Percentiles rank a stretch among this genome's conserved stretches.
Conservation (phyloP, 2,888 invertebrate species). For the Salpingus planirostris region DNA sequence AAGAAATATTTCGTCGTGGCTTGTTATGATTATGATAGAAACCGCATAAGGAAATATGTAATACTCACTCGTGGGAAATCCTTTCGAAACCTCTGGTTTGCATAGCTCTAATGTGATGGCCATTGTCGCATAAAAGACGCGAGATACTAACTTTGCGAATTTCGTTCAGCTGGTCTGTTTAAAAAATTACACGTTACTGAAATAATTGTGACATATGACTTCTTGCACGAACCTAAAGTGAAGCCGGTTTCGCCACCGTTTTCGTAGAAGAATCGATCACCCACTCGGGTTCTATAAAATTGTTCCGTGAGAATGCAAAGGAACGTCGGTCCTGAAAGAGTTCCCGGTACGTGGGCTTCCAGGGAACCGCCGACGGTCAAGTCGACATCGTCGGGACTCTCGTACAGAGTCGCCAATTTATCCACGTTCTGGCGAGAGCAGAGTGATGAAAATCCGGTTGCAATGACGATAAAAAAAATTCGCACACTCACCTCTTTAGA, state of each 20-base stretch:
- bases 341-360: conserved; percentile 67
- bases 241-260: conserved; percentile 55
- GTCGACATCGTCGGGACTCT: conserved; percentile 73
- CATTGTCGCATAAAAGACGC: conserved; percentile 73
- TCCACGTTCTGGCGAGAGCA: conserved; percentile 53
- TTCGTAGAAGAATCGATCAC: conserved; percentile 82
- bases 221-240: conserved; percentile 45
- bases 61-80: conserved; percentile 51
- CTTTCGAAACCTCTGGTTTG: conserved; percentile 60
- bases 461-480: neutral
- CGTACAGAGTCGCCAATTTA: conserved; percentile 56
- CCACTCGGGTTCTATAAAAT: conserved; percentile 75
- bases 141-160: conserved; percentile 71
- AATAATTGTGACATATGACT: neutral
- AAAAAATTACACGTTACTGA: conserved; percentile 3
- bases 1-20: no score
- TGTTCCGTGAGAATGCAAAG: conserved; percentile 81
- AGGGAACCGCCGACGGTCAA: conserved; percentile 76
- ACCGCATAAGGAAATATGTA: no score
- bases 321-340: conserved; percentile 79
- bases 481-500: conserved; percentile 47
- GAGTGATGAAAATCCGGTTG: neutral
- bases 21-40: no score
- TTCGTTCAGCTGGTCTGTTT: conserved; percentile 57
- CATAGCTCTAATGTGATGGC: conserved; percentile 55